Percentiles rank a stretch among this genome's conserved stretches.
phyloP scores from a whole-genome alignment of 64 coral and sea anemone species.

The Exaiptasia diaphana region DNA sequence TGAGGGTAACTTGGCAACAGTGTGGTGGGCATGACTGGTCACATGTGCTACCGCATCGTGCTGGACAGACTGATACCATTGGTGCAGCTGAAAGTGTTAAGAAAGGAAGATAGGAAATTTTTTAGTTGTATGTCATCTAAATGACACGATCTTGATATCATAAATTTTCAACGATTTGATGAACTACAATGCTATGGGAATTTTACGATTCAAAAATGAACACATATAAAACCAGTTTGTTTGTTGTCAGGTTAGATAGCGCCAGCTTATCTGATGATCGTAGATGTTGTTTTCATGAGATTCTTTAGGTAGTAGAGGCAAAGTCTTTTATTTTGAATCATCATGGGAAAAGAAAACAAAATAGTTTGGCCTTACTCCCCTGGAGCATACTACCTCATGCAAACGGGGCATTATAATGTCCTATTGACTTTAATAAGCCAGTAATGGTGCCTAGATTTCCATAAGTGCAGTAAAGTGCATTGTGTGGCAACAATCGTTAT shows the following conservation, averaged over 20 bases:
- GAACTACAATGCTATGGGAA: not conserved
- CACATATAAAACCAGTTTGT: too few relatives aligned
- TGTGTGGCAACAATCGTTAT: not conserved
- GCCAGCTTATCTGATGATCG: too few relatives aligned
- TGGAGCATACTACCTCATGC: not conserved
- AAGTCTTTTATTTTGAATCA: too few relatives aligned
- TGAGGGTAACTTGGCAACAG: conserved; percentile 33
- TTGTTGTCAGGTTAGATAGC: too few relatives aligned
- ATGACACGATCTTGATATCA: not conserved
- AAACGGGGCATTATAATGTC: not conserved
- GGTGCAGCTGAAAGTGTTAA: not conserved
- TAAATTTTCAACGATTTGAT: not conserved
- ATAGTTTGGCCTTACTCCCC: not conserved
- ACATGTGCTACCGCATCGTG: not conserved
- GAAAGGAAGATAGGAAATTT: not conserved
- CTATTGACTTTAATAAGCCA: too few relatives aligned
- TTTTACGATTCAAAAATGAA: not conserved
- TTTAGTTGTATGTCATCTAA: not conserved
- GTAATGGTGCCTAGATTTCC: not conserved
- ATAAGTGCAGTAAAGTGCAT: not conserved
- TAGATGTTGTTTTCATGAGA: not conserved
- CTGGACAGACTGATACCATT: not conserved
- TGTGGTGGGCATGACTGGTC: conserved; percentile 7
- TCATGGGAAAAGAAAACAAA: not conserved
- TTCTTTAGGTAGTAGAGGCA: too few relatives aligned